These are phyloP conservation scores for Rhegmatorhina hoffmannsi DNA, from an alignment of 2,113 vertebrate genomes.

Conservation along the genomic window DNA sequence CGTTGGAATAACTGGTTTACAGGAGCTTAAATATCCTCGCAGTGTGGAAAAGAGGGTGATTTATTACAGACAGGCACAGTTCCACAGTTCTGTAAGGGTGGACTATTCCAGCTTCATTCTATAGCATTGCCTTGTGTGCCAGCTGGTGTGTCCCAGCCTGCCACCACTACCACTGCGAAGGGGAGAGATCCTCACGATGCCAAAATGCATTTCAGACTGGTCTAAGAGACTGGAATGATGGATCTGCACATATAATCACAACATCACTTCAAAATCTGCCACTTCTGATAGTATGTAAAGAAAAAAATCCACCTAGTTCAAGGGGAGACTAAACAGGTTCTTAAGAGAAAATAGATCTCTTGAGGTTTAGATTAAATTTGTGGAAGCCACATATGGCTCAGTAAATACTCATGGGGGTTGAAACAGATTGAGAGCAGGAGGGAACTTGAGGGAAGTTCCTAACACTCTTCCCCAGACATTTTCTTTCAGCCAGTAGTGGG, in stretches of 20 bases:
- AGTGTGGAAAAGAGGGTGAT: not conserved
- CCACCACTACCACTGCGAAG: not conserved
- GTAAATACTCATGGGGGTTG: not conserved
- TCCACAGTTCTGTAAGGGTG: not conserved
- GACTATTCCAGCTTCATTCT: not conserved
- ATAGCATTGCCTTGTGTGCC: not conserved
- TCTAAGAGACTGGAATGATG: not conserved
- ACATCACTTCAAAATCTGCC: not conserved
- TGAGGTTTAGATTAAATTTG: not conserved
- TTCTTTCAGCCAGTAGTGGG: not conserved
- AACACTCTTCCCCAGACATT: not conserved
- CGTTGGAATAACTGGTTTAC: not conserved
- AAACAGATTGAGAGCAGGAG: not conserved
- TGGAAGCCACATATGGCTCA: not conserved
- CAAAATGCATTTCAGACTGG: not conserved
- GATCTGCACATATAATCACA: not conserved
- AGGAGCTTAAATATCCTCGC: not conserved
- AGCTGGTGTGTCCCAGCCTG: not conserved
- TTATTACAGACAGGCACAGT: not conserved
- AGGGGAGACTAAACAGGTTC: not conserved
- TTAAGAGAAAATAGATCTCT: not conserved
- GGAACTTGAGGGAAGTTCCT: not conserved
- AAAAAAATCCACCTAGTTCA: not conserved
- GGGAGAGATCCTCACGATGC: not conserved
- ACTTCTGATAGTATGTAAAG: accelerated